Evolutionary conservation across 2,797 vertebrate genomes (phyloP).

Genomic region (Natrix natrix): DNA sequence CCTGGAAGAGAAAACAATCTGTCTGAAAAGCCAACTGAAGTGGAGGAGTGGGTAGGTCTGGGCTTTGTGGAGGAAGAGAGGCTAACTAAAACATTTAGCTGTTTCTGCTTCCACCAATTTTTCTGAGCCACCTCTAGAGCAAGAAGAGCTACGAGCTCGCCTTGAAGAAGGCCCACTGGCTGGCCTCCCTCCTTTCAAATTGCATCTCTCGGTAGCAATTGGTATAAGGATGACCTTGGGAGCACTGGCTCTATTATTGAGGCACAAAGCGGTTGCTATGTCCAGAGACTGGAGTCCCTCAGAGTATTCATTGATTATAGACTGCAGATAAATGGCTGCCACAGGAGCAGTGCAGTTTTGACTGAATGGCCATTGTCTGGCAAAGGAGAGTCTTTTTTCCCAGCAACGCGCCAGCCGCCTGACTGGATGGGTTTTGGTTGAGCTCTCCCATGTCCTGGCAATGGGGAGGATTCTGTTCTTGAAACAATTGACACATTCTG

Average conservation of each 20-base stretch:
- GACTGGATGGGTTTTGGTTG: constrained; percentile 5
- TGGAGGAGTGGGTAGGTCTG: neutral
- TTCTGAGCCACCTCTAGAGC: neutral
- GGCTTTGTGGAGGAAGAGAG: neutral
- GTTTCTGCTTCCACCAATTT: neutral
- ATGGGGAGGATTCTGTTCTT: neutral
- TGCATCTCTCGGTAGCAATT: neutral
- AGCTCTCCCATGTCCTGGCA: neutral
- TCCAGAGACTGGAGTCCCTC: neutral
- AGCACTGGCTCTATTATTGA: constrained; percentile 23
- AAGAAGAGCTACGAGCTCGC: neutral
- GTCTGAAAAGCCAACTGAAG: neutral
- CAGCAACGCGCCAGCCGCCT: neutral
- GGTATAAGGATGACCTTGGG: constrained; percentile 19
- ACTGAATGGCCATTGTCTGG: constrained; percentile 26
- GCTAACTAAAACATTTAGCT: neutral
- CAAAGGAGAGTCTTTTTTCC: neutral
- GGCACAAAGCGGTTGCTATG: constrained; percentile 31
- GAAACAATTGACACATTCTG: neutral
- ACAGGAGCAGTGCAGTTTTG: neutral
- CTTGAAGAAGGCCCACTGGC: neutral
- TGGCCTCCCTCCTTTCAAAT: neutral
- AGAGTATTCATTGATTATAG: constrained; percentile 15
- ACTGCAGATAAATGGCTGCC: constrained; percentile 22
- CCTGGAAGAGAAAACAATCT: no score